Conservation (phyloP, 1,140 invertebrate genomes). For the Condylostylus longicornis region DNA sequence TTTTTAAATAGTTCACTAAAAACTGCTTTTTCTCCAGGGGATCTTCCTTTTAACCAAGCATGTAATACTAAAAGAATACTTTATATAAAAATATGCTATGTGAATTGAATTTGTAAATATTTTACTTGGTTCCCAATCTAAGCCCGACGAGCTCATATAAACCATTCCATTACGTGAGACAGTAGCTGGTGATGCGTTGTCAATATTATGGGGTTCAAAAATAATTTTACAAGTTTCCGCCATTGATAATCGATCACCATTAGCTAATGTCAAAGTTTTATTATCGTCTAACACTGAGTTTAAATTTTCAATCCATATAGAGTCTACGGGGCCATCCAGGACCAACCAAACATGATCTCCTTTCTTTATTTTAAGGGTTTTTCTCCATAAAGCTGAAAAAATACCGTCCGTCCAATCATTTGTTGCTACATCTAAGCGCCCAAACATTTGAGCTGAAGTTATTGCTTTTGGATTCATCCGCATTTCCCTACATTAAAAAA, state of each 20-base stretch:
- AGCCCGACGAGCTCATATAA: conserved; percentile 90
- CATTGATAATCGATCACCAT: conserved; percentile 87
- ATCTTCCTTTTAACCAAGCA: conserved; percentile 71
- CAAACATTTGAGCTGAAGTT: conserved; percentile 95
- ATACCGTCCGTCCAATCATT: conserved; percentile 98
- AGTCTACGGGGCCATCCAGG: conserved; percentile 88
- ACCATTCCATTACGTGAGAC: conserved; percentile 95
- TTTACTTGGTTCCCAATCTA: conserved; percentile 72
- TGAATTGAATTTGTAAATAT: conserved; percentile 16
- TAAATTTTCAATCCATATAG: conserved; percentile 95
- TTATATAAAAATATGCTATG: conserved; percentile 65
- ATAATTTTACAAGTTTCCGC: conserved; percentile 85
- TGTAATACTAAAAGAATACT: conserved; percentile 35
- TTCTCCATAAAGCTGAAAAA: conserved; percentile 90
- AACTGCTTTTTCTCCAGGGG: conserved; percentile 52
- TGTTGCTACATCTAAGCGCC: conserved; percentile 83
- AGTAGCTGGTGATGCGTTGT: conserved; percentile 90
- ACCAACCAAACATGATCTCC: conserved; percentile 84
- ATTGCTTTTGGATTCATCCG: conserved; percentile 97
- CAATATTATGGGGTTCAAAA: conserved; percentile 92
- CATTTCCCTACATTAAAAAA: conserved; percentile 67
- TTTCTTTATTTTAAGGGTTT: conserved; percentile 77
- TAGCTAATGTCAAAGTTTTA: conserved; percentile 82
- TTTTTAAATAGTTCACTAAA: conserved; percentile 65
- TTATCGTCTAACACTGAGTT: conserved; percentile 94